Evolutionary conservation across 1,140 invertebrate species (phyloP).

Genomic region (Trialeurodes vaporariorum): DNA sequence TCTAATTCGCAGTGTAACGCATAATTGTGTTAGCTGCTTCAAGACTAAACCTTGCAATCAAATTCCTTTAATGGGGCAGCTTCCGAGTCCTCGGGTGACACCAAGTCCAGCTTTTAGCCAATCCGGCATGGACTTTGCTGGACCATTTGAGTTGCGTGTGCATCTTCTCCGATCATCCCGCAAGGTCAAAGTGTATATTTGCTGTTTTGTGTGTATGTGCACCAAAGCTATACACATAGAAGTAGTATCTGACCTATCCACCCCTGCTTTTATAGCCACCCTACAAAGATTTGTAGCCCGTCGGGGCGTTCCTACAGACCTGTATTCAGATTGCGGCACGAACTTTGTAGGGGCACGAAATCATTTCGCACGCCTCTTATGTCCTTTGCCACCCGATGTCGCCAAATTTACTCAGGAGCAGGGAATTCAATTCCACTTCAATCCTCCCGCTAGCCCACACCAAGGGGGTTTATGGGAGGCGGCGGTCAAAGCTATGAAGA

Average conservation of each 20-base stretch:
- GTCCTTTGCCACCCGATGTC: background rate
- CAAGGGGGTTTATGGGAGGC: constrained; percentile 32
- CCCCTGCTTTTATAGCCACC: constrained; percentile 32
- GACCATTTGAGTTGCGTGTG: constrained; percentile 20
- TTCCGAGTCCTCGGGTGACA: background rate
- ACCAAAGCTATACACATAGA: constrained; percentile 36
- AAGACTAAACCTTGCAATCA: background rate
- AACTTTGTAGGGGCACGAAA: constrained; percentile 31
- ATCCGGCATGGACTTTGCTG: constrained; percentile 8
- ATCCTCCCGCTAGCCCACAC: constrained; percentile 28
- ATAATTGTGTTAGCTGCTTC: constrained; percentile 3
- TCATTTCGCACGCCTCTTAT: constrained; percentile 8
- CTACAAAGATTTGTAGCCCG: constrained; percentile 33
- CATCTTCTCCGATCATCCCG: constrained; percentile 10
- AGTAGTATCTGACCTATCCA: constrained; percentile 30
- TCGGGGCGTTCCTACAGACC: constrained; percentile 27
- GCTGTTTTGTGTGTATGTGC: constrained; percentile 34
- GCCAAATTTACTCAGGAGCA: background rate
- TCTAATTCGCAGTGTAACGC: background rate
- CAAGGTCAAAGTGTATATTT: constrained; percentile 32
- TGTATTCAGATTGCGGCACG: constrained; percentile 32
- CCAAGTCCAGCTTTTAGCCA: background rate
- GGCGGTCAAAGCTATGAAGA: too few relatives aligned
- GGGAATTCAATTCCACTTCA: constrained; percentile 16
- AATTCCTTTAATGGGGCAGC: constrained; percentile 2